Evolutionary conservation across 2,888 invertebrate genomes (phyloP), one percentile per base, ranked within the genome.

Genomic region (Synanthedon tipuliformis): DNA sequence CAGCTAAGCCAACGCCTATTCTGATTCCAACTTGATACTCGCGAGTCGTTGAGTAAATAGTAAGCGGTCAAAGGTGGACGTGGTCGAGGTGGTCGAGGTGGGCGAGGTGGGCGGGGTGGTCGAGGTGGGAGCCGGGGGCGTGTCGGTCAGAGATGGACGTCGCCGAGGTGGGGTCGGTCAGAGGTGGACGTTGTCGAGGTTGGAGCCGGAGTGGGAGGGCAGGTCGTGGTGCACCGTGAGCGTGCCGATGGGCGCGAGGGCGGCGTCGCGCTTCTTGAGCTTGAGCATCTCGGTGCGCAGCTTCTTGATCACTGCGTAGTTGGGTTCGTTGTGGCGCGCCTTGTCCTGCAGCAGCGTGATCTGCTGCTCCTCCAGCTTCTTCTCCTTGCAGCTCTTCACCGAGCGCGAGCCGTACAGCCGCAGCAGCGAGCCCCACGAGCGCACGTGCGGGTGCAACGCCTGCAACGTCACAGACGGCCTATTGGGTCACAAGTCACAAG

Each of bases 361-460:
- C 84, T 96, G 95, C 73, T 96, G 96, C 66, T 97, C 96, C 66
- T 96, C 94, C 62, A 94, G 90, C 79, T 96, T 97, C 81, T 95
- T 95, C 77, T 97, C 96, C 71, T 96, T 95, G 70, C 95, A 94
- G 56, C 94, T 94, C 77, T 96, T 96, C 15, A 95, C 94, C 4
- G 96, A 96, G 45, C 94, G 92, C 65, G 95, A 96, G 52, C 97
- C 98, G 78, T 99, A 99, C 40, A 99, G 89, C 0, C 98, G 91
- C 10, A 99, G 84, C 50, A 99, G 89, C 0, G 98, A 96, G 53
- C 98, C 98, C 97, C 98, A 98, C 2, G 94, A 96, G 27, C 91
- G 92, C 52, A 99, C 94, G 74, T 98, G 96, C 0, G 99, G 98
- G 87, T 99, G 99, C 34, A 99, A 88, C 52, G 93, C 91, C 92